Evolutionary conservation across 2,797 vertebrate species (phyloP).

Genomic region (Pelobates cultripes): DNA sequence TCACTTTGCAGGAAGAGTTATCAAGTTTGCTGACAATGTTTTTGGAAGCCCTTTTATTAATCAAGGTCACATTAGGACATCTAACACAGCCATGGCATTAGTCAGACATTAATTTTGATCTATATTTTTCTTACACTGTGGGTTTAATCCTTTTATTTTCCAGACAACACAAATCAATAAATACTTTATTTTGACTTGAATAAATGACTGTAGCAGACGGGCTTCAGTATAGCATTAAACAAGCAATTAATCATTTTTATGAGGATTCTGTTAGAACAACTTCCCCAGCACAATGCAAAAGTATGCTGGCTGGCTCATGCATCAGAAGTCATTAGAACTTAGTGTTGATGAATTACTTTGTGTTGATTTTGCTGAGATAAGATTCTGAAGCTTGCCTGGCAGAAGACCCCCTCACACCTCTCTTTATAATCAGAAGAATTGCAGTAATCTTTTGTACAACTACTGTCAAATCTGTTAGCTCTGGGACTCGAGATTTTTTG

Average conservation of each 20-base stretch:
- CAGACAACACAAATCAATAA: constrained; percentile 55
- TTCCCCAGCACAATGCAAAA: constrained; percentile 31
- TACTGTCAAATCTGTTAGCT: constrained; percentile 11
- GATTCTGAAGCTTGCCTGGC: constrained; percentile 31
- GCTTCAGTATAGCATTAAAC: constrained; percentile 51
- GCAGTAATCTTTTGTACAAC: constrained; percentile 23
- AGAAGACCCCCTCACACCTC: constrained; percentile 18
- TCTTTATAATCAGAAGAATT: constrained; percentile 41
- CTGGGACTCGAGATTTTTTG: constrained; percentile 3
- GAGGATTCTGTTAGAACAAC: constrained; percentile 47
- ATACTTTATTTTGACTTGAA: constrained; percentile 50
- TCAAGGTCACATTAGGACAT: constrained; percentile 43
- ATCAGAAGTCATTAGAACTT: constrained; percentile 50
- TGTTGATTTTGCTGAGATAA: constrained; percentile 48
- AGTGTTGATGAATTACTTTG: constrained; percentile 34
- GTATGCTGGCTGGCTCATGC: constrained; percentile 22
- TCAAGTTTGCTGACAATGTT: constrained; percentile 30
- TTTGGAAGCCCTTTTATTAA: constrained; percentile 40
- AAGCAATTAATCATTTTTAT: constrained; percentile 55
- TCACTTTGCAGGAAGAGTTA: constrained; percentile 29
- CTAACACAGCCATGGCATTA: constrained; percentile 21
- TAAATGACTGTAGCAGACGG: constrained; percentile 49
- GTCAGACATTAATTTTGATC: constrained; percentile 40
- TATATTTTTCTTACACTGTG: constrained; percentile 10
- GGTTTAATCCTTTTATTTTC: constrained; percentile 52